Evolutionary conservation across 2,113 vertebrate genomes (phyloP).

Genomic region (Hemichromis elongatus): DNA sequence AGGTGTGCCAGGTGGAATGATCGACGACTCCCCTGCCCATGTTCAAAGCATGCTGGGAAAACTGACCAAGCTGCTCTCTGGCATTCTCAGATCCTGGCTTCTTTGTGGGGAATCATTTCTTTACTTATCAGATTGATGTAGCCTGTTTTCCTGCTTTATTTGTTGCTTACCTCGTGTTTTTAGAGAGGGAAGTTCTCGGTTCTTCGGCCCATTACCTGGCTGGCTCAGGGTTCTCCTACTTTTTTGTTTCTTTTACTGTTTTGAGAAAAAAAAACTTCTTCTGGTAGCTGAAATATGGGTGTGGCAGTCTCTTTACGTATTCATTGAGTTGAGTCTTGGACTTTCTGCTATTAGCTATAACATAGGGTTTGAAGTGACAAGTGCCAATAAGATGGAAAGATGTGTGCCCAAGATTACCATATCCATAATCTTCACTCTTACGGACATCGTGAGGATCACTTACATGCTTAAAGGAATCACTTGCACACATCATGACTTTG

Average conservation of each 20-base stretch:
- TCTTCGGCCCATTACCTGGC: background rate
- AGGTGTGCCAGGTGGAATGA: rapidly evolving
- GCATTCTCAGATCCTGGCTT: background rate
- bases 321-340: background rate
- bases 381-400: background rate
- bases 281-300: background rate
- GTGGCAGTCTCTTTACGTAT: background rate
- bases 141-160: background rate
- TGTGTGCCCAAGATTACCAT: background rate
- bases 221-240: background rate
- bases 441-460: background rate
- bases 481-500: background rate
- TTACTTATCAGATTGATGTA: background rate
- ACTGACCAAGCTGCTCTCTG: background rate
- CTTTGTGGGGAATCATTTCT: background rate
- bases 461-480: background rate
- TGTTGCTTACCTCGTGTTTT: background rate
- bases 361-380: background rate
- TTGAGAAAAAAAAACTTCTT: background rate
- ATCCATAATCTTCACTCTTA: background rate
- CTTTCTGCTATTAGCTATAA: background rate
- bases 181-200: background rate
- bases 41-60: background rate
- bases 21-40: rapidly evolving
- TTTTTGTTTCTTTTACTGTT: background rate